Base-by-base conservation (phyloP, 2,888 invertebrate species). In the Nudaria mundana region DNA sequence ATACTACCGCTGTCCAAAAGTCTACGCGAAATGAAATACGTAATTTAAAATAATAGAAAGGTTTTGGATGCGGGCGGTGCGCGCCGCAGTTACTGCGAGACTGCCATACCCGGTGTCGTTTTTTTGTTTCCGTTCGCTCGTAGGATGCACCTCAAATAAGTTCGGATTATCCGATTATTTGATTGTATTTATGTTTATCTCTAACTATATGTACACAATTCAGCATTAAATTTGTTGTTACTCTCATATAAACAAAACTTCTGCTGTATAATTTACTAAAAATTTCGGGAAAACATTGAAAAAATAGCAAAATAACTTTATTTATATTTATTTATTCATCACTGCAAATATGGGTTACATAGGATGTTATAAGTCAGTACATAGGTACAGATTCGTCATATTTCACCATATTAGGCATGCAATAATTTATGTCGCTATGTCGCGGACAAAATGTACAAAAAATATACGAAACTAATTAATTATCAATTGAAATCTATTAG, bases 21-120 rank as follows among this genome's bases (percentile, higher is more conserved):
- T 77, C 81, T 85, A 86, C 87, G 85, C 87, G 87, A 87, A 88
- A 86, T 76, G 76, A 87, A 88, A 87, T 84, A 81, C 87, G 87
- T 86, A 87, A 87, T 71, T 67, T 75, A 86, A 83, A 81, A 82
- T 80, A 84, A 85, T 79, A 78, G 71, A 78, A 80, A 78, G 68
- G 71, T 67, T 72, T 71, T 76, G 74, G 72, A 75, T 68, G 86
- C 87, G 84, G 72, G 76, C 83, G 82, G 79, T 83, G 77, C 80
- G 80, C 81, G 76, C 85, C 86, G 87, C 81, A 71, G 72, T 54
- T 66, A 52, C 66, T 63, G 71, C 71, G 76, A 81, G 78, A 87
- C 87, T 88, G 87, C 52, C 66, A 68, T 48, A 55, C 48, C 48
- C 47, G 37, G 41, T 54, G 52, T 54, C 63, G 69, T 83, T 85